Evolutionary conservation across 1,140 invertebrate genomes (phyloP).

Genomic region (Pectinophora gossypiella): DNA sequence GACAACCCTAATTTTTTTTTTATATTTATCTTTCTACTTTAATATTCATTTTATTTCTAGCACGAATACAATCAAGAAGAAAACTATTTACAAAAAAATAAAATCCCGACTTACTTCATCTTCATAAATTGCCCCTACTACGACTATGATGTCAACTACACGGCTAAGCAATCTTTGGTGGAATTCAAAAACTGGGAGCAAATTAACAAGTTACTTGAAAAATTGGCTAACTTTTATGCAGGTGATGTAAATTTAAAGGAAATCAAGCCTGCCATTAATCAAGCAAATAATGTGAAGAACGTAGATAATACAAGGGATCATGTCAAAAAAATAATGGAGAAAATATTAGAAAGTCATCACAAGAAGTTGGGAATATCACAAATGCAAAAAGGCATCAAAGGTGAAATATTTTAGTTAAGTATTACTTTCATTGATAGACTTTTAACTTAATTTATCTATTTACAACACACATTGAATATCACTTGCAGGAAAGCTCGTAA

Average conservation of each 20-base stretch:
- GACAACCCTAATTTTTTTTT: no score
- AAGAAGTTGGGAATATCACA: constrained; percentile 30
- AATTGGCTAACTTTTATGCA: constrained; percentile 63
- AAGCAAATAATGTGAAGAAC: constrained; percentile 9
- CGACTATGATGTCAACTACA: constrained; percentile 76
- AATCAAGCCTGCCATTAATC: constrained; percentile 2
- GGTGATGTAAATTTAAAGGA: constrained; percentile 31
- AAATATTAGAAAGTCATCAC: constrained; percentile 29
- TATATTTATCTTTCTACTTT: no score
- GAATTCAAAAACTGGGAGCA: constrained; percentile 79
- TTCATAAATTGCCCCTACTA: constrained; percentile 77
- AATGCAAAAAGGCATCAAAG: constrained; percentile 45
- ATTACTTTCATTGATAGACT: no score
- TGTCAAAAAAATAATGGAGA: constrained; percentile 46
- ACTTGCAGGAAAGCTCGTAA: constrained; percentile 27
- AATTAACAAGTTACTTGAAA: constrained; percentile 74
- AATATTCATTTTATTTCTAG: not conserved
- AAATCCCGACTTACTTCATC: constrained; percentile 76
- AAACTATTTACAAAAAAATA: constrained; percentile 35
- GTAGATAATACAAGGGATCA: constrained; percentile 28
- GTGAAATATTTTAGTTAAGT: no score
- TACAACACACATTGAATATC: constrained; percentile 1
- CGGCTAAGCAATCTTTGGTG: constrained; percentile 73
- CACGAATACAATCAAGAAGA: constrained; percentile 14
- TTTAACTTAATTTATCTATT: no score